These are phyloP conservation scores for Sinocyclocheilus rhinocerous DNA, from an alignment of 2,113 vertebrate species.

Conservation along the genomic window DNA sequence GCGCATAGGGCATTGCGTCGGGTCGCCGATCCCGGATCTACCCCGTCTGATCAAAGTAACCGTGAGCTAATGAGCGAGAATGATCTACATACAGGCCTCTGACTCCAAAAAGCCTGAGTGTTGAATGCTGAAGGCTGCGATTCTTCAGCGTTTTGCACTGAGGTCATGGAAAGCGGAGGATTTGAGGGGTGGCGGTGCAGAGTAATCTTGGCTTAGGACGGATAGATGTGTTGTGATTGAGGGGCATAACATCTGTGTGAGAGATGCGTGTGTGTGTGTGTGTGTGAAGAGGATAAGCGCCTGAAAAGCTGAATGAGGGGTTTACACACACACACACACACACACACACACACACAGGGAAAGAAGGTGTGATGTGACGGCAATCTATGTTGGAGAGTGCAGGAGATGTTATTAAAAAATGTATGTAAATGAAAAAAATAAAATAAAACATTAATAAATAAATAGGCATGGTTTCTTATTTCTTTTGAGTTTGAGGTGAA, in stretches of 20 bases:
- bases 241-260: slow-evolving; percentile 32
- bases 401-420: not conserved
- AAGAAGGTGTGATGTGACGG: slow-evolving; percentile 3
- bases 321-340: not conserved
- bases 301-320: slow-evolving; percentile 40
- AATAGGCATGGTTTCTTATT: not conserved
- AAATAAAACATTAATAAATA: too few species aligned
- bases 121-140: not conserved
- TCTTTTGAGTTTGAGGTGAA: not conserved
- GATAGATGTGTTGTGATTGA: slow-evolving; percentile 45
- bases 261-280: not conserved
- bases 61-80: slow-evolving; percentile 19
- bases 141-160: not conserved
- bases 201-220: slow-evolving; percentile 44
- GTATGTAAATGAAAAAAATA: too few species aligned
- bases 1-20: not conserved
- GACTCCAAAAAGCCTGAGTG: not conserved
- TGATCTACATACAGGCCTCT: slow-evolving; percentile 1
- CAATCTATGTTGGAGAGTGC: not conserved
- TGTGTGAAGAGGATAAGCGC: slow-evolving; percentile 26
- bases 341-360: not conserved
- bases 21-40: not conserved
- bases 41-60: slow-evolving; percentile 24
- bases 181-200: slow-evolving; percentile 24
- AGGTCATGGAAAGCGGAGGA: slow-evolving; percentile 16